These are phyloP conservation scores for Mungos mungo DNA, from an alignment of 2,113 vertebrate species.

Conservation along the genomic window DNA sequence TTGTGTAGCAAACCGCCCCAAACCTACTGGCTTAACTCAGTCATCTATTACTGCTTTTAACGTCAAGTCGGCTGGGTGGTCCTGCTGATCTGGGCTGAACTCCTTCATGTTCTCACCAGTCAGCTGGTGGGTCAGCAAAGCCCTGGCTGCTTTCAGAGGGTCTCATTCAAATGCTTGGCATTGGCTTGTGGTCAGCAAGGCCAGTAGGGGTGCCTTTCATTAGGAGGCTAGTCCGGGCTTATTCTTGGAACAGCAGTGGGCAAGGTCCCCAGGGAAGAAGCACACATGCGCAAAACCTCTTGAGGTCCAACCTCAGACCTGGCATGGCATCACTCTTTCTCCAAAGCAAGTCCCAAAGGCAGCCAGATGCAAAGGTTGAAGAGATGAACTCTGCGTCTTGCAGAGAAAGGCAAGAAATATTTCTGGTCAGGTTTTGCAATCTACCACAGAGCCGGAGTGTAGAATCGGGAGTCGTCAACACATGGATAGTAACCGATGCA, in stretches of 20 bases:
- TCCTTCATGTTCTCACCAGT: neutral
- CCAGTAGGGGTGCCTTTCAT: neutral
- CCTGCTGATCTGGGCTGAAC: neutral
- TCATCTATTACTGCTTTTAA: neutral
- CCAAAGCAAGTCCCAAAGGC: neutral
- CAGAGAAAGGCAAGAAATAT: neutral
- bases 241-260: neutral
- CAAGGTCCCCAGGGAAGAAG: neutral
- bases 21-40: neutral
- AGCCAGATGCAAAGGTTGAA: neutral
- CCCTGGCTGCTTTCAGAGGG: neutral
- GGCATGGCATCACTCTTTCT: neutral
- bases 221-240: neutral
- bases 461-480: neutral
- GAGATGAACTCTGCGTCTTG: neutral
- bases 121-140: too few relatives aligned
- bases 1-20: neutral
- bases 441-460: neutral
- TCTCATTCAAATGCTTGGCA: fast-evolving
- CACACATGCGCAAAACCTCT: fast-evolving
- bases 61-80: neutral
- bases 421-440: neutral
- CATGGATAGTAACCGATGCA: neutral
- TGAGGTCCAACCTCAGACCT: neutral
- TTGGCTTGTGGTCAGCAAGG: neutral